phyloP scores from a whole-genome alignment of 2,888 invertebrate genomes.

The Molanna angustata region DNA sequence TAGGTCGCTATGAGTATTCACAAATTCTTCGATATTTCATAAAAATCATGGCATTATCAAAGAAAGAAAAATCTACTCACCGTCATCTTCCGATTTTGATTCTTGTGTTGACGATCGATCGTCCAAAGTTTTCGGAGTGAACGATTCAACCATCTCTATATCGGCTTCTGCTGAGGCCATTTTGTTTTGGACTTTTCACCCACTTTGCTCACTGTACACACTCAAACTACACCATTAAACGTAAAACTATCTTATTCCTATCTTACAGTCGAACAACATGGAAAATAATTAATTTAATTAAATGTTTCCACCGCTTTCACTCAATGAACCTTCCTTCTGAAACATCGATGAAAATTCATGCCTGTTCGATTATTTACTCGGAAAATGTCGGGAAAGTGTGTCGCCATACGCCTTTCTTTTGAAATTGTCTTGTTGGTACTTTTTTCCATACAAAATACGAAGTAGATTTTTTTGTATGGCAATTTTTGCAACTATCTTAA shows the following conservation, averaged over 20 bases:
- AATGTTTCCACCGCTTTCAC: constrained; percentile 24
- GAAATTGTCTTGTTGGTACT: no score
- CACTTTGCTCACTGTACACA: constrained; percentile 13
- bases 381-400: constrained; percentile 13
- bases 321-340: constrained; percentile 23
- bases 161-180: constrained; percentile 27
- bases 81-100: constrained; percentile 31
- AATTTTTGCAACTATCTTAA: no score
- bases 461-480: no score
- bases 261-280: constrained; percentile 19
- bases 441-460: no score
- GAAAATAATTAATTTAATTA: constrained; percentile 23
- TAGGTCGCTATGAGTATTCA: constrained; percentile 8
- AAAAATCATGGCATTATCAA: constrained; percentile 5
- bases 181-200: constrained; percentile 23
- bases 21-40: background rate
- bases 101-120: constrained; percentile 28
- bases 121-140: constrained; percentile 27
- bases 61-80: constrained; percentile 16
- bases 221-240: constrained; percentile 19
- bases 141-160: constrained; percentile 28
- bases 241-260: constrained; percentile 19
- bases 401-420: no score
- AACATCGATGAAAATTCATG: constrained; percentile 31
- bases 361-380: constrained; percentile 28